phyloP scores from a whole-genome alignment of 2,888 invertebrate genomes.

The Archaeoteleia sp. region DNA sequence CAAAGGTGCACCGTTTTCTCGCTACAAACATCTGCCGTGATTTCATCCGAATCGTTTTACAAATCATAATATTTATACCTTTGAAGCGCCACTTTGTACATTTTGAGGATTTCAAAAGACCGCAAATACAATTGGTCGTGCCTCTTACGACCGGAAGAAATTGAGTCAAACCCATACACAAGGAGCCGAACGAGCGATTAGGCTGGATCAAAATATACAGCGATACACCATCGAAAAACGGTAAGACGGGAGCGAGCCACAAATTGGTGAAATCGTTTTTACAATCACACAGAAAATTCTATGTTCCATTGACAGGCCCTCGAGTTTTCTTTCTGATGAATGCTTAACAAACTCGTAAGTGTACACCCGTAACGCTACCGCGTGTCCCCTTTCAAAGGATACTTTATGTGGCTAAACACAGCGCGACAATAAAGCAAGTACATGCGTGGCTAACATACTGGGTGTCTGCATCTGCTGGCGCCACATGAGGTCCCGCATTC shows the following conservation, averaged over 20 bases:
- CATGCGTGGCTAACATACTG: conserved; percentile 59
- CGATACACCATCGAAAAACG: conserved; percentile 8
- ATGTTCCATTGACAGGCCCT: conserved; percentile 23
- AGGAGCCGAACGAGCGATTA: neutral
- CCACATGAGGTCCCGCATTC: conserved; percentile 56
- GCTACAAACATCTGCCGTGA: neutral
- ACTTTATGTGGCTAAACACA: conserved; percentile 73
- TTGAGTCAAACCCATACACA: conserved; percentile 20
- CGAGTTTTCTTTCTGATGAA: conserved; percentile 36
- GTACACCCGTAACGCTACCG: conserved; percentile 54
- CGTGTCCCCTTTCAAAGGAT: conserved; percentile 67
- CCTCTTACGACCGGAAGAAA: conserved; percentile 16
- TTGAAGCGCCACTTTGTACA: conserved; percentile 13
- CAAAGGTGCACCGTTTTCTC: neutral
- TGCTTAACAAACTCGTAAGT: conserved; percentile 47
- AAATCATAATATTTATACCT: conserved; percentile 28
- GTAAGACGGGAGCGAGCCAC: conserved; percentile 12
- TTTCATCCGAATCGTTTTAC: neutral
- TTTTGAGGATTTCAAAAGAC: conserved; percentile 14
- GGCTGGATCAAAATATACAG: conserved; percentile 10
- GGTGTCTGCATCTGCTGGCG: conserved; percentile 70
- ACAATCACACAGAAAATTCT: conserved; percentile 24
- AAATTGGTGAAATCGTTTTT: conserved; percentile 30
- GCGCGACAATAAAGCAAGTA: conserved; percentile 62
- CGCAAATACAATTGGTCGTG: conserved; percentile 3